Evolutionary conservation across 2,888 invertebrate genomes (phyloP).

Genomic region (Poecilus cupreus): DNA sequence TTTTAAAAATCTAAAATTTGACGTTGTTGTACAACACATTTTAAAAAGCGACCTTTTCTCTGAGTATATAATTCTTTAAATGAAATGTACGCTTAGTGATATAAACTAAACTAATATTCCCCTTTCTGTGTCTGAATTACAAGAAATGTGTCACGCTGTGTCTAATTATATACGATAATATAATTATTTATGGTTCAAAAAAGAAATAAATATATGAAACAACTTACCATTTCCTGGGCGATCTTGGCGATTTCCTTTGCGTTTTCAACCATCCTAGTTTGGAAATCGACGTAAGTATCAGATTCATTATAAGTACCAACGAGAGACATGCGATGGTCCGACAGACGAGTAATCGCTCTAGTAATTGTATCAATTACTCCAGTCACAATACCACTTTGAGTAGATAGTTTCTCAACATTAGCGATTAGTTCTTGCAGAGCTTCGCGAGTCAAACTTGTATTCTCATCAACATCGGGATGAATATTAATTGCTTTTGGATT

Average conservation of each 20-base stretch:
- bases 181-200: background rate
- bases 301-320: slow-evolving; percentile 81
- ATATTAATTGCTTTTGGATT: slow-evolving; percentile 91
- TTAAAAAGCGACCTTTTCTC: no score
- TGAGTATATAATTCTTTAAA: no score
- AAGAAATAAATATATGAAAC: background rate
- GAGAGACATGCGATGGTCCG: slow-evolving; percentile 84
- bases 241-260: slow-evolving; percentile 95
- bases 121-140: no score
- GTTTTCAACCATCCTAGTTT: slow-evolving; percentile 96
- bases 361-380: slow-evolving; percentile 92
- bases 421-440: slow-evolving; percentile 87
- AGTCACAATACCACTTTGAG: slow-evolving; percentile 92
- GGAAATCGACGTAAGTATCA: slow-evolving; percentile 94
- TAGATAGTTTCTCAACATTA: slow-evolving; percentile 87
- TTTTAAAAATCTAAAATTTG: no score
- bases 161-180: no score
- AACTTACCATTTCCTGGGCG: slow-evolving; percentile 92
- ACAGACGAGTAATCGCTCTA: slow-evolving; percentile 88
- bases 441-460: slow-evolving; percentile 84
- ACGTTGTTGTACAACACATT: no score
- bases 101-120: no score
- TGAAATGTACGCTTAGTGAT: no score
- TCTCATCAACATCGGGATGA: slow-evolving; percentile 90
- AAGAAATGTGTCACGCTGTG: no score